Evolutionary conservation across 2,888 invertebrate genomes (phyloP).

Genomic region (Trissonchulus latispiculum): DNA sequence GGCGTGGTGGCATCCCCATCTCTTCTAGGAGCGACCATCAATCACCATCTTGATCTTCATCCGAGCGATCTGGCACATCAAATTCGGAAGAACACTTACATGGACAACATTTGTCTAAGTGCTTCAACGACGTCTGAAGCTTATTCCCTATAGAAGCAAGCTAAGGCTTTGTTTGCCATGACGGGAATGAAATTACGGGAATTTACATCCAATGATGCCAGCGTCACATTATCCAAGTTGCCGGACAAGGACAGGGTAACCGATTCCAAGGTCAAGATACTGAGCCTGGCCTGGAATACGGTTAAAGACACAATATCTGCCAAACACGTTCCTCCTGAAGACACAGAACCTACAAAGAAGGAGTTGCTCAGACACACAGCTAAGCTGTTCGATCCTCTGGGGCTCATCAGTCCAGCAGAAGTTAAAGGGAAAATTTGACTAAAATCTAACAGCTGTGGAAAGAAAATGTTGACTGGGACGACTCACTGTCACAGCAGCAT

Average conservation of each 20-base stretch:
- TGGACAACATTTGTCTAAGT: slow-evolving; percentile 8
- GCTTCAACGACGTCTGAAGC: not conserved
- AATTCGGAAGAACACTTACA: too few relatives aligned
- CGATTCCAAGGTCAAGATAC: slow-evolving; percentile 1
- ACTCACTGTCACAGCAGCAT: not conserved
- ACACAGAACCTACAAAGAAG: too few relatives aligned
- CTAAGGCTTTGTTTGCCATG: not conserved
- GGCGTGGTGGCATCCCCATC: too few relatives aligned
- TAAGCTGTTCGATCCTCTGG: slow-evolving; percentile 6
- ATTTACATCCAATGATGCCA: not conserved
- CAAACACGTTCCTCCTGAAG: not conserved
- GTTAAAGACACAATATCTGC: too few relatives aligned
- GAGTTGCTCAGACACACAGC: too few relatives aligned
- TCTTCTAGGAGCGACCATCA: too few relatives aligned
- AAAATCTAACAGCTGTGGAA: slow-evolving; percentile 15
- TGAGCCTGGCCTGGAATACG: not conserved
- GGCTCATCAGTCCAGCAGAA: not conserved
- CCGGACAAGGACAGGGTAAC: too few relatives aligned
- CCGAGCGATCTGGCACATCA: not conserved
- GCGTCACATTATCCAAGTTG: not conserved
- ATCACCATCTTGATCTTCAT: not conserved
- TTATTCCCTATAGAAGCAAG: not conserved
- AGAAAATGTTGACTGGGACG: slow-evolving; percentile 13
- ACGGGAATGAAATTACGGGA: slow-evolving; percentile 6
- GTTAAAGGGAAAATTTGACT: not conserved